Evolutionary conservation across 2,888 invertebrate genomes (phyloP), one percentile per base, ranked within the genome.

Genomic region (Acronicta psi): DNA sequence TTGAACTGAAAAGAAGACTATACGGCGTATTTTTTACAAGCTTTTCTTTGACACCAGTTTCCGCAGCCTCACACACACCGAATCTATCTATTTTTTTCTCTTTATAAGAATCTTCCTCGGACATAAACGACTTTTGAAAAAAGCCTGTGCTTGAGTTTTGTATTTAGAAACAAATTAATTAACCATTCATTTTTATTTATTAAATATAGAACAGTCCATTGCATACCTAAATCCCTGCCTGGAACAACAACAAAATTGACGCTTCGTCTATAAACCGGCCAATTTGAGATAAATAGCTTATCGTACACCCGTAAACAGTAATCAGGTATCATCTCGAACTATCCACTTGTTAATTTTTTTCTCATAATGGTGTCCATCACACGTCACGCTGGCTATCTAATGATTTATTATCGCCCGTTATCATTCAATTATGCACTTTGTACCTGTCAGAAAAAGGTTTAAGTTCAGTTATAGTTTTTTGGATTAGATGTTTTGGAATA

Each of bases 271-370:
- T 84, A 85, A 85, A 81, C 83, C 83, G 76, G 84, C 80, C 85
- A 85, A 86, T 89, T 90, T 86, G 76, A 88, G 84, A 88, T 88
- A 85, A 87, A 88, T 85, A 83, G 81, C 84, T 85, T 82, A 88
- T 87, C 85, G 71, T 73, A 79, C 76, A 80, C 77, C 78, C 79
- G 76, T 80, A 83, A 82, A 81, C 82, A 80, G 84, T 87, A 85
- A 88, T 89, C 86, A 80, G 77, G 74, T 81, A 82, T 85, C 87
- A 86, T 85, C 85, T 82, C 71, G 77, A 85, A 82, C 77, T 79
- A 80, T 82, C 76, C 84, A 75, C 82, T 79, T 86, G 82, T 83
- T 75, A 75, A 61, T 59, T 76, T 80, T 85, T 82, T 78, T 79
- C 71, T 73, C 69, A 68, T 77, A 81, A 81, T 75, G 73, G 76